Conservation (phyloP, 2,888 invertebrate genomes). For the Thera obeliscata region DNA sequence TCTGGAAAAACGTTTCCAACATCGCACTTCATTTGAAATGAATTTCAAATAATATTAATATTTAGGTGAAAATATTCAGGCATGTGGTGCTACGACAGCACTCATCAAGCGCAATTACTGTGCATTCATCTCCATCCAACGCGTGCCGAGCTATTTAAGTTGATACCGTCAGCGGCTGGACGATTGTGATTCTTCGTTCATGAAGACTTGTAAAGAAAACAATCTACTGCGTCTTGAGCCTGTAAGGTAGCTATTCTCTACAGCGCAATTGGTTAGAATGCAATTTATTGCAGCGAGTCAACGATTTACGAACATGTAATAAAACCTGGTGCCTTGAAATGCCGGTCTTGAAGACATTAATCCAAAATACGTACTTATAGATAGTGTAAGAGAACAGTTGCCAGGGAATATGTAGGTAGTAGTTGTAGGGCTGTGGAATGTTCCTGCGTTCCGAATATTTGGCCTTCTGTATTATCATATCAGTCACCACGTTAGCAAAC, state of each 20-base stretch:
- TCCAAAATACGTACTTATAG: constrained; percentile 1
- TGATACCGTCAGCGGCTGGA: constrained; percentile 45
- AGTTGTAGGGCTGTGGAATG: constrained; percentile 63
- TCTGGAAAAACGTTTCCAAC: not conserved
- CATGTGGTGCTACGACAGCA: constrained; percentile 58
- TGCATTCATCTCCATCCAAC: constrained; percentile 67
- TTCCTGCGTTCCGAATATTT: constrained; percentile 50
- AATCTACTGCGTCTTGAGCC: constrained; percentile 12
- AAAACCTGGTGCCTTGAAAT: constrained; percentile 7
- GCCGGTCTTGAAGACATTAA: constrained; percentile 1
- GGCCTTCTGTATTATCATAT: constrained; percentile 60
- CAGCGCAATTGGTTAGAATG: constrained; percentile 28
- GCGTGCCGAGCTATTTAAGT: constrained; percentile 66
- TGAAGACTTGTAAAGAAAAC: constrained; percentile 28
- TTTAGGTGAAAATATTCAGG: constrained; percentile 56
- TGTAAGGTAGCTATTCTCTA: constrained; percentile 6
- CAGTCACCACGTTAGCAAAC: constrained; percentile 61
- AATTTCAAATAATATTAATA: constrained; percentile 42
- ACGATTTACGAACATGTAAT: constrained; percentile 11
- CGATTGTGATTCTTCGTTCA: constrained; percentile 20
- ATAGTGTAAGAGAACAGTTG: constrained; percentile 53
- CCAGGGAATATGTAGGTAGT: constrained; percentile 46
- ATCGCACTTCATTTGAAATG: constrained; percentile 6
- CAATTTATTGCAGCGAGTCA: constrained; percentile 11
- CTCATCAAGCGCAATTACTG: constrained; percentile 71